These are phyloP conservation scores for Gracilinanus agilis DNA, from an alignment of 2,113 vertebrate species.

Conservation along the genomic window DNA sequence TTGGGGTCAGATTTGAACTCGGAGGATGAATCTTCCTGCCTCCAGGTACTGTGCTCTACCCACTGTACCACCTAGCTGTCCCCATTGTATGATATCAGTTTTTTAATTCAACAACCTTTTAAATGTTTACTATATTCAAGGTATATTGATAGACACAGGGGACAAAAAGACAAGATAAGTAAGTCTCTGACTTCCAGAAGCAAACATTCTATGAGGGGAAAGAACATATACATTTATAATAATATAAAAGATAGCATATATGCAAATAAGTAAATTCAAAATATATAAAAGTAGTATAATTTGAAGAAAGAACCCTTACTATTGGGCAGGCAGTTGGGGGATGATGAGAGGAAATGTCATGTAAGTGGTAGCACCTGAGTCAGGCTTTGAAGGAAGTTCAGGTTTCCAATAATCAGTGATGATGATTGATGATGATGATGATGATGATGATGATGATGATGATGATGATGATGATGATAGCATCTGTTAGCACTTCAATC, in stretches of 20 bases:
- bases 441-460: too few species aligned
- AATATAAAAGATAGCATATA: not conserved
- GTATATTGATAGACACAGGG: not conserved
- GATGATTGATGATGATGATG: not conserved
- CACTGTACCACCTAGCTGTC: too few species aligned
- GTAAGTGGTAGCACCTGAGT: not conserved
- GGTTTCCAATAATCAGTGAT: not conserved
- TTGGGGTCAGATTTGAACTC: too few species aligned
- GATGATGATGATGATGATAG: too few species aligned
- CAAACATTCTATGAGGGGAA: not conserved
- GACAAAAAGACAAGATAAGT: not conserved
- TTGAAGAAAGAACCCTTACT: not conserved
- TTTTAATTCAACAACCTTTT: not conserved
- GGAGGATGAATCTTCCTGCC: too few species aligned
- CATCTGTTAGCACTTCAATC: too few species aligned
- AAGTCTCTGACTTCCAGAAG: not conserved
- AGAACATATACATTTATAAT: not conserved
- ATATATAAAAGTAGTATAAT: not conserved
- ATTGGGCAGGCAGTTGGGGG: not conserved
- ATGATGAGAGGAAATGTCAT: not conserved
- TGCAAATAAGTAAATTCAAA: not conserved
- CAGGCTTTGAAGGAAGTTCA: not conserved
- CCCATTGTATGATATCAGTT: not conserved
- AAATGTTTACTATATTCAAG: not conserved
- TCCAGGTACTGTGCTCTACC: too few species aligned